Evolutionary conservation across 2,113 vertebrate genomes (phyloP), one percentile per base, ranked within the genome.

Genomic region (Eptatretus burgeri): DNA sequence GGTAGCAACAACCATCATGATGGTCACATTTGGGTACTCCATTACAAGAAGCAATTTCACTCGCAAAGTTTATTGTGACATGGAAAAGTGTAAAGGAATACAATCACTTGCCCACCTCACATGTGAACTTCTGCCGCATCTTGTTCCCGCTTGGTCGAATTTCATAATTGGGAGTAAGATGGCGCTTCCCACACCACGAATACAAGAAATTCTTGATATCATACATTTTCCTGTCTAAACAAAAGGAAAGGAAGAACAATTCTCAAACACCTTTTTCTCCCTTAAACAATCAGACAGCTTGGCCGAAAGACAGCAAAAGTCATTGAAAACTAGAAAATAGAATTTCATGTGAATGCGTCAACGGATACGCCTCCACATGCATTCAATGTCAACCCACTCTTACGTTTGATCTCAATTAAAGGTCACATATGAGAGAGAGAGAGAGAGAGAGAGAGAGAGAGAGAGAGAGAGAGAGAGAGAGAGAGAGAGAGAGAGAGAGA

Each of bases 161-260:
- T 66, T 95, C 86, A 64, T 93, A 93, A 64, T 62, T 74, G 1
- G 84, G 85, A 0, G 80, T 83, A 52, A 84, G 66, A 72, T 86
- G 86, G 74, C 84, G 84, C 67, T 79, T 85, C 11, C 89, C 85
- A 65, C 84, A 93, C 87, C 87, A 94, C 65, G 85, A 87, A 19
- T 93, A 94, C 5, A 95, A 74, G 63, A 80, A 91, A 70, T 95
- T 89, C 75, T 94, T 94, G 63, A 95, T 77, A 67, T 94, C 89
- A 19, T 77, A 85, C 87, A 94, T 94, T 71, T 65, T 72, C 13
- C 9, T 50, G 50, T 51, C 49, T 20, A 18, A 49, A 8, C 13
- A 13, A 27, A 27, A 9, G 50, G 49, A 10, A 51, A 10, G 50
- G 27, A 51, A 66, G 14, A 62, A 16, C 17, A 63, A 18, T n/a